These are phyloP conservation scores for Trichonephila inaurata DNA, from an alignment of 1,140 invertebrate species.

Conservation along the genomic window DNA sequence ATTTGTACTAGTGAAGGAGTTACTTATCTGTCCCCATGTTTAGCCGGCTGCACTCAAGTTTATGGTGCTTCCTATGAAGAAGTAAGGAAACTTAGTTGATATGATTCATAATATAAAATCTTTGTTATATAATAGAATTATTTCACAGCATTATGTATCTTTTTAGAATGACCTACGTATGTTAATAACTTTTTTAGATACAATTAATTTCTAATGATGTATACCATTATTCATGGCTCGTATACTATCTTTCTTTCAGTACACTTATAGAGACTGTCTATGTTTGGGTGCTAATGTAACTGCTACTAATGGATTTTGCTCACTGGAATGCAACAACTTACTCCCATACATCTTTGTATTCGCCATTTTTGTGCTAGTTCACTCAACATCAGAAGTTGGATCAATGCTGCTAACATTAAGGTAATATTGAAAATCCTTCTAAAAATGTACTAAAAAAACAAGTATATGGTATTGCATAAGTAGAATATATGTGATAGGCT, in stretches of 20 bases:
- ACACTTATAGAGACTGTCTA: slow-evolving; percentile 85
- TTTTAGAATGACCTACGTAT: too few relatives aligned
- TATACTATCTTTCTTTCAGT: slow-evolving; percentile 58
- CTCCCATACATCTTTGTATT: slow-evolving; percentile 92
- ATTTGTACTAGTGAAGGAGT: slow-evolving; percentile 89
- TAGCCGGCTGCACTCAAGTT: slow-evolving; percentile 87
- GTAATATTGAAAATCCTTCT: slow-evolving; percentile 42
- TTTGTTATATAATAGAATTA: too few relatives aligned
- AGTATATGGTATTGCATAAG: too few relatives aligned
- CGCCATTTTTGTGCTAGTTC: slow-evolving; percentile 93
- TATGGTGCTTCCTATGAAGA: slow-evolving; percentile 61
- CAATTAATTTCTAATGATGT: too few relatives aligned
- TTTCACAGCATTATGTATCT: too few relatives aligned
- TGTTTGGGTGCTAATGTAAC: slow-evolving; percentile 84
- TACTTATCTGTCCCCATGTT: slow-evolving; percentile 93
- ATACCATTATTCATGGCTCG: too few relatives aligned
- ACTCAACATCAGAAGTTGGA: slow-evolving; percentile 95
- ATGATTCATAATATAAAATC: neutral
- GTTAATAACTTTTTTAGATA: too few relatives aligned
- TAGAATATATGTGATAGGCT: too few relatives aligned
- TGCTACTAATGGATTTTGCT: slow-evolving; percentile 88
- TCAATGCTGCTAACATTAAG: slow-evolving; percentile 92
- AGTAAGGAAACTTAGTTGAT: slow-evolving; percentile 3
- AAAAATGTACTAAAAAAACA: too few relatives aligned
- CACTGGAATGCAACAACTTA: slow-evolving; percentile 89